Conservation (phyloP, 2,113 vertebrate genomes). For the Ochotona curzoniae region DNA sequence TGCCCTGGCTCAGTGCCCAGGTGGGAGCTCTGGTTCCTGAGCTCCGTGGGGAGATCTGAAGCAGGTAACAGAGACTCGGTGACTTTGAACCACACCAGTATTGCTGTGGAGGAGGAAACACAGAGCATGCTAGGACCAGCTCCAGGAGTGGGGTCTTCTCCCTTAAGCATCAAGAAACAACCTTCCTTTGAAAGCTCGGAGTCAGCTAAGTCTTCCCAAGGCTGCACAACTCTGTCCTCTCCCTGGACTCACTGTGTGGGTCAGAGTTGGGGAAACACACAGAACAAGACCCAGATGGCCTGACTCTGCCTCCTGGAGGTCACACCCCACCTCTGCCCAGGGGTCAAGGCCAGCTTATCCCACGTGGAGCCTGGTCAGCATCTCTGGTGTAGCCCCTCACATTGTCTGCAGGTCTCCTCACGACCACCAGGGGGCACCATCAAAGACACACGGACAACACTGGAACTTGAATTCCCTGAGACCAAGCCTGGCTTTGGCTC, state of each 20-base stretch:
- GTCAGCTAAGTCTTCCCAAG: background rate
- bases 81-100: no score
- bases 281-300: background rate
- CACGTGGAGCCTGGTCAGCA: background rate
- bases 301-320: background rate
- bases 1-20: no score
- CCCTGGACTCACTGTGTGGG: background rate
- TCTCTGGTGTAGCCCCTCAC: background rate
- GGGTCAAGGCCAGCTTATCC: background rate
- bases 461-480: background rate
- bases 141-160: no score
- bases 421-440: background rate
- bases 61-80: no score
- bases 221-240: background rate
- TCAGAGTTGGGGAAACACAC: background rate
- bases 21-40: no score
- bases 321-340: background rate
- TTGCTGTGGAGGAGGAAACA: no score
- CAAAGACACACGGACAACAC: accelerated
- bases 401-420: background rate
- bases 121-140: no score
- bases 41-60: no score
- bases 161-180: no score
- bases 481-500: background rate
- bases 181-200: background rate